Evolutionary conservation across 2,113 vertebrate species (phyloP).

Genomic region (Proteles cristata): DNA sequence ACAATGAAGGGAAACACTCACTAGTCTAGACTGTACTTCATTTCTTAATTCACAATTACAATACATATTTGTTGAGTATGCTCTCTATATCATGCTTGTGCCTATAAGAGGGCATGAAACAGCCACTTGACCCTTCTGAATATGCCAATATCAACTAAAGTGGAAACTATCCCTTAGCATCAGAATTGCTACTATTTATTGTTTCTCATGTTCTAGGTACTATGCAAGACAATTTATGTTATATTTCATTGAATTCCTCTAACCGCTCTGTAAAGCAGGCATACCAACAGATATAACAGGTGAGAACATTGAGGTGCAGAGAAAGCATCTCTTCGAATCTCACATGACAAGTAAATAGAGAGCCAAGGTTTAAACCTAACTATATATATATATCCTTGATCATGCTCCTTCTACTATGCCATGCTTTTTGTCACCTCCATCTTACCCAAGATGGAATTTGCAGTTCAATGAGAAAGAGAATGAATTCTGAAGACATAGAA

Average conservation of each 20-base stretch:
- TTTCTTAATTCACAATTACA: background rate
- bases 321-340: background rate
- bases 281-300: background rate
- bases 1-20: background rate
- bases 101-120: background rate
- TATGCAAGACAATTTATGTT: background rate
- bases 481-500: background rate
- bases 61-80: background rate
- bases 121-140: background rate
- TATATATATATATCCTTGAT: background rate
- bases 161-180: background rate
- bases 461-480: background rate
- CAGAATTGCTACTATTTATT: background rate
- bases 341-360: background rate
- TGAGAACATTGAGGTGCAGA: background rate
- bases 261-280: background rate
- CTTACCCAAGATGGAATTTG: background rate
- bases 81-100: background rate
- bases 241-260: background rate
- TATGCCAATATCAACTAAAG: background rate
- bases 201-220: background rate
- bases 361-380: background rate
- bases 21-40: background rate
- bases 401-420: background rate
- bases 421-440: background rate